Base-by-base conservation (phyloP, 2,888 invertebrate species). In the Melieria picta region DNA sequence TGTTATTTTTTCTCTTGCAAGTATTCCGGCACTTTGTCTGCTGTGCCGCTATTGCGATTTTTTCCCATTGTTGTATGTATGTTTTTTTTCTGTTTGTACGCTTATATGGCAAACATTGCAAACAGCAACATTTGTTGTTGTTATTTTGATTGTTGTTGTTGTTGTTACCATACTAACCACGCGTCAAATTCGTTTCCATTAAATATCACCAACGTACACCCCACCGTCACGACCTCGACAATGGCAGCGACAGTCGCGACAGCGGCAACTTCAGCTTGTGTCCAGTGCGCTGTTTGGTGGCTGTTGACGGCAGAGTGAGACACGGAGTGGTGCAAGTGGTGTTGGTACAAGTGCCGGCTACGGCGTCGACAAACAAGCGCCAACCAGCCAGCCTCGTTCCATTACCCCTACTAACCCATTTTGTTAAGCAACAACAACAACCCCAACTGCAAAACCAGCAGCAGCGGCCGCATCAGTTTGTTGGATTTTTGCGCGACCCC, bases 181-280 rank as follows among this genome's bases (percentile, higher is more conserved):
- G 81, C 83, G 80, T 84, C 83, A 82, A 83, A 83, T 81, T 82
- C 81, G 79, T 82, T 79, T 79, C 83, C 80, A 82, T 82, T 83
- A 82, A 79, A 79, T 78, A 79, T 77, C 75, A 76, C 75, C 75
- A 72, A 73, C 67, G 57, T 72, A 42, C 61, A 48, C 57, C 42
- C n/a, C 57, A 43, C 43, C 46, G 45, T 74, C 72, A 70, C 74
- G 52, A 72, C 66, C 74, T 70, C 70, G 70, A 70, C 70, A 70
- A 70, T 70, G 65, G 63, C 16, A 55, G 55, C 16, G 57, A 10
- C 69, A 47, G 69, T 69, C 62, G 56, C 69, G 62, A 43, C 64
- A 50, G 56, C 69, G 30, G 63, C 43, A 42, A 16, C 63, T 47
- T 62, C 71, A 56, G 13, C 64, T 69, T 61, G 65, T 65, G 68